Conservation (phyloP, 2,888 invertebrate genomes). For the Aporophyla nigra region DNA sequence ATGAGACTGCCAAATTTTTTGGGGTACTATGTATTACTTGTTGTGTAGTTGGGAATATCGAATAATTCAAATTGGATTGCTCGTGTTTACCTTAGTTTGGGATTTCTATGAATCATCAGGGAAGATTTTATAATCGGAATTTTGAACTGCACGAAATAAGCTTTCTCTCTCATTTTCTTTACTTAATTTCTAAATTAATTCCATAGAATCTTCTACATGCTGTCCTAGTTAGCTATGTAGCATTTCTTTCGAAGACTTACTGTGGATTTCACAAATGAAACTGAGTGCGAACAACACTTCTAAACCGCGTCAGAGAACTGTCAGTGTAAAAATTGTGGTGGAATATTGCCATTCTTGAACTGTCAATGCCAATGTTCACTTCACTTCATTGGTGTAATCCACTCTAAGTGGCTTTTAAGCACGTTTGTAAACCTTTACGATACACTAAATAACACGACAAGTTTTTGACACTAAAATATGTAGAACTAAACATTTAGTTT, state of each 20-base stretch:
- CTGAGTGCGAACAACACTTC: neutral
- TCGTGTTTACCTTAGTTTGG: neutral
- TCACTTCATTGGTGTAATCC: neutral
- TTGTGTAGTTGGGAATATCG: neutral
- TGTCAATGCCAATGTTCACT: neutral
- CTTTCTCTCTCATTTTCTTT: neutral
- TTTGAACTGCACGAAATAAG: neutral
- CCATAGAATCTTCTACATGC: neutral
- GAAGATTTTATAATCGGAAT: neutral
- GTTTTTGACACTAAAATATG: neutral
- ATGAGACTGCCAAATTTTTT: constrained; percentile 3
- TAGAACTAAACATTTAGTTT: neutral
- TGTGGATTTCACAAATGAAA: neutral
- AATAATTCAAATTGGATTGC: neutral
- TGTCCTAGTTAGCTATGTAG: neutral
- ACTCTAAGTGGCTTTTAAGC: neutral
- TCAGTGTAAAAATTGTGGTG: neutral
- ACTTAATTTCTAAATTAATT: neutral
- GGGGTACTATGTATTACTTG: neutral
- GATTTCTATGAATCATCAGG: neutral
- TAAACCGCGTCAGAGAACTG: neutral
- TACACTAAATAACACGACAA: neutral
- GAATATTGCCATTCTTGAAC: neutral
- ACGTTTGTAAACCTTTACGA: neutral
- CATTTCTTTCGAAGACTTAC: neutral